Percentiles rank a stretch among this genome's conserved stretches.
Conservation (phyloP, 2,797 vertebrate species). For the Triplophysa yarkandensis region DNA sequence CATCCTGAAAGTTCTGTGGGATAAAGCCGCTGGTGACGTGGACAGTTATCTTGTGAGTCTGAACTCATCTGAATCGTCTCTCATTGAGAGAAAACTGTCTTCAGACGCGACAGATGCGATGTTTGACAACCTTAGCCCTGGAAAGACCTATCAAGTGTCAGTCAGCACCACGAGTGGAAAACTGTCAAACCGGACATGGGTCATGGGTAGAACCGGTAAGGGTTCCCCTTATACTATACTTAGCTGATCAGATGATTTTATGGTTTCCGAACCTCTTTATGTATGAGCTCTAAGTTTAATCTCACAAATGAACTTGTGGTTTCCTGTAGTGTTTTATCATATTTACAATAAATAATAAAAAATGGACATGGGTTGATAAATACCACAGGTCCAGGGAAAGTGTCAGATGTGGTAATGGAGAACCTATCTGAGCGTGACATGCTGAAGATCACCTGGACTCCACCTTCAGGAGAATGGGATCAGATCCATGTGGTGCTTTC, state of each 20-base stretch:
- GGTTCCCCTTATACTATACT: neutral
- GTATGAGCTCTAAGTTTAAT: no score
- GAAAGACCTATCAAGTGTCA: conserved; percentile 79
- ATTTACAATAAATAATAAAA: no score
- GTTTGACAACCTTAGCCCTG: conserved; percentile 79
- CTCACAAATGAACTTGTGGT: no score
- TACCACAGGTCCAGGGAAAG: conserved; percentile 83
- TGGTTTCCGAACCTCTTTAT: no score
- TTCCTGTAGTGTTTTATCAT: no score
- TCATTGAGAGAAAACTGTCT: conserved; percentile 68
- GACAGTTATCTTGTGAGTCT: conserved; percentile 65
- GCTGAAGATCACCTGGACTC: conserved; percentile 82
- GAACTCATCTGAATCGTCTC: conserved; percentile 65
- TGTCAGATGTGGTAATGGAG: conserved; percentile 69
- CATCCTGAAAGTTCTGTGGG: conserved; percentile 67
- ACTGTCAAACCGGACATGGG: conserved; percentile 72
- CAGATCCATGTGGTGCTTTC: conserved; percentile 80
- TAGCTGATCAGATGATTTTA: no score
- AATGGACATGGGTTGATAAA: no score
- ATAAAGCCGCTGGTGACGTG: conserved; percentile 64
- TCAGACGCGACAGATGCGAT: conserved; percentile 65
- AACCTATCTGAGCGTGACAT: conserved; percentile 63
- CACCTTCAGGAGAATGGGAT: conserved; percentile 86
- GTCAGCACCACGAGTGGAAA: conserved; percentile 77
- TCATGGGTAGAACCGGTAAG: conserved; percentile 79